phyloP scores from a whole-genome alignment of 2,113 vertebrate genomes.

The Apus apus region DNA sequence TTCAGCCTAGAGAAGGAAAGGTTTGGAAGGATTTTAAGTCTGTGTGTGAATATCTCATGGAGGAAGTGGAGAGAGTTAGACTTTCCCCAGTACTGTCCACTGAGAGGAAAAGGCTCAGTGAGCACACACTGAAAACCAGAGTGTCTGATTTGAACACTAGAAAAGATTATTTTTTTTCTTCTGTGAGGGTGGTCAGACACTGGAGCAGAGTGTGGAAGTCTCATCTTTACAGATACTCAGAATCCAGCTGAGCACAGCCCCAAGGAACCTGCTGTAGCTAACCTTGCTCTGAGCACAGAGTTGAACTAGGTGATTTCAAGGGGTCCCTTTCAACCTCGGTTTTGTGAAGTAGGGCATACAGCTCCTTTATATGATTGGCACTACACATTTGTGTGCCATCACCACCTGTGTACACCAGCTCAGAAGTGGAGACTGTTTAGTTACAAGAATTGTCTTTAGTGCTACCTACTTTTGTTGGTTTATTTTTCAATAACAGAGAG shows the following conservation, averaged over 20 bases:
- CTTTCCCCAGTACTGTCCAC: not conserved
- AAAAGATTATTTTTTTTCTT: not conserved
- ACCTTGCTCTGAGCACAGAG: not conserved
- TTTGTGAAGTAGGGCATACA: not conserved
- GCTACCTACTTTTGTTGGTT: not conserved
- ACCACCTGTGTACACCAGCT: not conserved
- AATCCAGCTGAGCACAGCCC: not conserved
- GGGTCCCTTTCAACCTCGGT: not conserved
- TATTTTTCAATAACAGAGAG: not conserved
- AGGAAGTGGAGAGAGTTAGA: not conserved
- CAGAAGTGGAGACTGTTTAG: not conserved
- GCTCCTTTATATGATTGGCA: not conserved
- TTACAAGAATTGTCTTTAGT: not conserved
- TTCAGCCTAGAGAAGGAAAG: not conserved
- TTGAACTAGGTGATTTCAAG: not conserved
- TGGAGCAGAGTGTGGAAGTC: not conserved
- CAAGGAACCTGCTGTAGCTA: not conserved
- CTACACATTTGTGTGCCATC: not conserved
- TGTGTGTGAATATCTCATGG: not conserved
- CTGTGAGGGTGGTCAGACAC: not conserved
- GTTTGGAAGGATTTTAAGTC: fast-evolving
- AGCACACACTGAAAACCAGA: not conserved
- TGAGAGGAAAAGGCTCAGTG: not conserved
- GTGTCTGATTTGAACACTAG: not conserved
- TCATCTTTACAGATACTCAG: not conserved